phyloP scores from a whole-genome alignment of 2,888 invertebrate species.

The Exephanes ischioxanthus region DNA sequence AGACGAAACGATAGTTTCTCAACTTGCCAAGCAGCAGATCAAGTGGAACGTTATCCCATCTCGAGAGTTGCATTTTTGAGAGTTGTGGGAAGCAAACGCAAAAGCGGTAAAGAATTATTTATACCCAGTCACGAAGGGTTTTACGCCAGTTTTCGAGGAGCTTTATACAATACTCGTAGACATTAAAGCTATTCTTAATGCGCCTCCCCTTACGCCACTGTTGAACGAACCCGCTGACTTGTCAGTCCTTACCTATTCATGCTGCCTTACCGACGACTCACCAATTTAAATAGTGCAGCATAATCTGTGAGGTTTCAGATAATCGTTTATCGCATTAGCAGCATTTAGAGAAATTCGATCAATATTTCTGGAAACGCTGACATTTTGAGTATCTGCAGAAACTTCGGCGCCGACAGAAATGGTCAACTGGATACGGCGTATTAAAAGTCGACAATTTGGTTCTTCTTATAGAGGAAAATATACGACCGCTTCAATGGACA shows the following conservation, averaged over 20 bases:
- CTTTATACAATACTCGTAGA: conserved; percentile 48
- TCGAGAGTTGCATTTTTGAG: conserved; percentile 56
- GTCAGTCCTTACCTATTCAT: conserved; percentile 67
- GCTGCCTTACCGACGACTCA: conserved; percentile 75
- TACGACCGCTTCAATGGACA: conserved; percentile 23
- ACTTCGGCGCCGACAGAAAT: conserved; percentile 74
- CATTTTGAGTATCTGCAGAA: conserved; percentile 70
- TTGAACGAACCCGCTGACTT: neutral
- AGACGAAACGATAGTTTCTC: conserved; percentile 7
- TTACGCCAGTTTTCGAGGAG: conserved; percentile 51
- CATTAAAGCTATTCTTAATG: conserved; percentile 62
- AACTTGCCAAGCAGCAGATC: conserved; percentile 27
- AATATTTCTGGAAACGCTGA: conserved; percentile 73
- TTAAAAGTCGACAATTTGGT: conserved; percentile 69
- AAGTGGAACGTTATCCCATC: conserved; percentile 55
- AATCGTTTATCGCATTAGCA: conserved; percentile 71
- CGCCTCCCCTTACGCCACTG: conserved; percentile 30
- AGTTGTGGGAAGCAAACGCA: too few species aligned
- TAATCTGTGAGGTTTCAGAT: conserved; percentile 58
- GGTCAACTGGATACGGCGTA: conserved; percentile 57
- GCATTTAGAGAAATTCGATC: conserved; percentile 66
- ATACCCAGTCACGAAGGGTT: conserved; percentile 41
- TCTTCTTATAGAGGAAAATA: conserved; percentile 69
- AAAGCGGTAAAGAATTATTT: too few species aligned
- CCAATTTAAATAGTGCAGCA: conserved; percentile 49